Conservation (phyloP, 2,888 invertebrate genomes). For the Drosophila cognata region DNA sequence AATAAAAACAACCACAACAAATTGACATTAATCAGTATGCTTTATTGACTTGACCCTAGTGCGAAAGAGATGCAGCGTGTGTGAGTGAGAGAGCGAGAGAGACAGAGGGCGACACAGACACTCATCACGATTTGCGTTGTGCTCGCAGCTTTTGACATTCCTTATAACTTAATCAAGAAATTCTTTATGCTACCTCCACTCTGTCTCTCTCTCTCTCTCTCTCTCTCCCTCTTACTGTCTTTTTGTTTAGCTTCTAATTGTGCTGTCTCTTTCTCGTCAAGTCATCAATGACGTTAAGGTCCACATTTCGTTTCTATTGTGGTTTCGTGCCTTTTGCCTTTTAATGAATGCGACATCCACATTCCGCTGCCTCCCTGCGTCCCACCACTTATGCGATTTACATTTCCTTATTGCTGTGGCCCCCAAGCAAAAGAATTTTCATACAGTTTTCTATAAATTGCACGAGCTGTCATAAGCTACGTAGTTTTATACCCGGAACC, state of each 20-base stretch:
- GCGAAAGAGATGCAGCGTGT: constrained; percentile 5
- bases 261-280: constrained; percentile 10
- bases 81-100: constrained; percentile 1
- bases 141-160: constrained; percentile 52
- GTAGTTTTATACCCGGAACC: not conserved
- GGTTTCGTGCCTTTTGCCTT: constrained; percentile 43
- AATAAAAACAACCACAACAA: constrained; percentile 50
- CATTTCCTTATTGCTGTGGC: constrained; percentile 6
- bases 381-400: constrained; percentile 17
- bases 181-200: constrained; percentile 50
- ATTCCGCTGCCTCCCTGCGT: constrained; percentile 52
- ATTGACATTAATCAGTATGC: constrained; percentile 73
- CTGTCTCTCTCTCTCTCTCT: not conserved
- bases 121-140: constrained; percentile 43
- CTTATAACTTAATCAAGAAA: constrained; percentile 78
- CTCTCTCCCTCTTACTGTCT: not conserved
- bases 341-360: constrained; percentile 72
- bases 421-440: constrained; percentile 39
- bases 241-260: not conserved
- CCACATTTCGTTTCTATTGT: constrained; percentile 52
- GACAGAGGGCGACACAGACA: constrained; percentile 12
- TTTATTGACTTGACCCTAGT: constrained; percentile 66
- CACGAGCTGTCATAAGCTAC: constrained; percentile 10
- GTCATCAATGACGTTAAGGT: constrained; percentile 66
- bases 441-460: constrained; percentile 37